A percentile compares a stretch with the other conserved stretches of the same genome.
Evolutionary conservation across 2,113 vertebrate genomes (phyloP).

Genomic region (Calypte anna): DNA sequence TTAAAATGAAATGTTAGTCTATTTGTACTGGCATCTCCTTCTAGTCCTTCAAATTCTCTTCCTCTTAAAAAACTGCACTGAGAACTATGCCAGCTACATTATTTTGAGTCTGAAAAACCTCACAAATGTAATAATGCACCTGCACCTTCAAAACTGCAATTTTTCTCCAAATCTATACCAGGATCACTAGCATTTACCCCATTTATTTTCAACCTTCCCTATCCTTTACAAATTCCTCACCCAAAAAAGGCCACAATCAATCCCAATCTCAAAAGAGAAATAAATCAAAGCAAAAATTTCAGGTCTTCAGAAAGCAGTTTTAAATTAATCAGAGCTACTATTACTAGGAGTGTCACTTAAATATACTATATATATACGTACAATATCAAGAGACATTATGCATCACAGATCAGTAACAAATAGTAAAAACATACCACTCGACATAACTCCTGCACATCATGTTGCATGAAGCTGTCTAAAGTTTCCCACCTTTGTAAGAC

Average conservation of each 20-base stretch:
- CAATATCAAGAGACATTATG: neutral
- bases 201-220: neutral
- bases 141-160: neutral
- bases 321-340: neutral
- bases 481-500: conserved; percentile 91
- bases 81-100: neutral
- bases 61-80: neutral
- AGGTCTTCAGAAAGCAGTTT: neutral
- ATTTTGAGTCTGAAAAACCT: neutral
- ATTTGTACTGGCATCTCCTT: neutral
- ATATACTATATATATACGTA: neutral
- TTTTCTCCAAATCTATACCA: neutral
- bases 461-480: conserved; percentile 99
- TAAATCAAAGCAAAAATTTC: neutral
- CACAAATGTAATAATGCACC: neutral
- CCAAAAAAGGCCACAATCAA: neutral
- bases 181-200: neutral
- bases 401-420: neutral
- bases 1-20: neutral
- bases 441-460: conserved; percentile 97
- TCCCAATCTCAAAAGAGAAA: neutral
- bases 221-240: neutral
- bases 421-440: conserved; percentile 90
- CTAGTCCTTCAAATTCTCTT: neutral
- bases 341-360: neutral